phyloP scores from a whole-genome alignment of 2,113 vertebrate genomes.

The Patagioenas fasciata region DNA sequence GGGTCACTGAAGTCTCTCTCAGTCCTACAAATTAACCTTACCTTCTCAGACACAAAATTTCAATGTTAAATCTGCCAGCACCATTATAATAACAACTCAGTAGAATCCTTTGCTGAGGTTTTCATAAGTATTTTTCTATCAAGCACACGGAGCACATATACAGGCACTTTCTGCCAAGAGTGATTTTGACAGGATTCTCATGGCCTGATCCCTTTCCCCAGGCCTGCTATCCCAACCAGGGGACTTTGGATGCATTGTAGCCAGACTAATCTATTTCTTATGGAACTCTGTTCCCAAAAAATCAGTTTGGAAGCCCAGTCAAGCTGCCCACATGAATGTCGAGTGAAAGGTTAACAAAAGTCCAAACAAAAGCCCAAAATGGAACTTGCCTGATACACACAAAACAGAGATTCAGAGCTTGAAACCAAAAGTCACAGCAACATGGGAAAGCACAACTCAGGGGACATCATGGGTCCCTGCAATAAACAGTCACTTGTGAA shows the following conservation, averaged over 20 bases:
- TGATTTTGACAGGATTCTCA: not conserved
- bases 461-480: not conserved
- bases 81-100: not conserved
- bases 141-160: not conserved
- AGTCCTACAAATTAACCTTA: constrained; percentile 33
- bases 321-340: not conserved
- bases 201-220: not conserved
- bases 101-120: not conserved
- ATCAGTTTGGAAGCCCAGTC: not conserved
- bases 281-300: not conserved
- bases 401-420: not conserved
- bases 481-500: not conserved
- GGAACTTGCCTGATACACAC: not conserved
- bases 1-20: constrained; percentile 42
- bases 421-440: not conserved
- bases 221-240: not conserved
- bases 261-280: not conserved
- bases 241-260: not conserved
- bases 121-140: not conserved
- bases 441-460: not conserved
- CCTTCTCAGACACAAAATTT: constrained; percentile 13
- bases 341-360: not conserved
- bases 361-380: not conserved
- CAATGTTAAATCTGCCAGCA: constrained; percentile 44
- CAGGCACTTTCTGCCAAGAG: not conserved